Conservation (phyloP, 2,888 invertebrate genomes). For the Diloba caeruleocephala region DNA sequence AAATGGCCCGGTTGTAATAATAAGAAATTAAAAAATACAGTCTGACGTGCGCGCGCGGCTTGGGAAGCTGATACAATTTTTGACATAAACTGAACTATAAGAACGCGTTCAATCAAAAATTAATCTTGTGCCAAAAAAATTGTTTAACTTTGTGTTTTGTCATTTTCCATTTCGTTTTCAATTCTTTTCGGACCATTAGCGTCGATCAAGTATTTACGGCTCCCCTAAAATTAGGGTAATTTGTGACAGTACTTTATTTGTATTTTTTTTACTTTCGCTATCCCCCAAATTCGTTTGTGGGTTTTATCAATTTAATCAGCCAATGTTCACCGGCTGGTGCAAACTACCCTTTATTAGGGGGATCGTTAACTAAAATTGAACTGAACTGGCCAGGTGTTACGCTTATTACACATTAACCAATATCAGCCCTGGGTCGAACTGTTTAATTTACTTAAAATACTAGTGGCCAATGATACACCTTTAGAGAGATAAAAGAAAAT, state of each 20-base stretch:
- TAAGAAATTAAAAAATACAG: too few relatives aligned
- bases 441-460: conserved; percentile 29
- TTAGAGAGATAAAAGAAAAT: too few relatives aligned
- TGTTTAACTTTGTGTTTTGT: conserved; percentile 33
- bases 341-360: conserved; percentile 29
- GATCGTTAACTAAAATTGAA: conserved; percentile 27
- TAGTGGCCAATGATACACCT: conserved; percentile 16
- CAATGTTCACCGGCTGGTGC: conserved; percentile 32
- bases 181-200: conserved; percentile 40
- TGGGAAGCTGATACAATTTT: too few relatives aligned
- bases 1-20: too few relatives aligned
- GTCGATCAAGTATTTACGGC: conserved; percentile 27
- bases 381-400: conserved; percentile 45
- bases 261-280: conserved; percentile 26
- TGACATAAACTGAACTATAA: too few relatives aligned
- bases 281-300: conserved; percentile 34
- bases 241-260: conserved; percentile 34
- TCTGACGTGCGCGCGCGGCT: too few relatives aligned
- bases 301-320: conserved; percentile 51
- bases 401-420: conserved; percentile 26
- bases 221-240: conserved; percentile 34
- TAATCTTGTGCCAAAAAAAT: conserved; percentile 16
- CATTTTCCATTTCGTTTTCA: conserved; percentile 47
- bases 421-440: conserved; percentile 19
- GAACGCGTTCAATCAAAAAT: too few relatives aligned